A percentile compares a stretch with the other conserved stretches of the same genome.
Evolutionary conservation across 37 sponge, comb jelly and placozoan species (phyloP).

Genomic region (Cliona cf. orientalis): DNA sequence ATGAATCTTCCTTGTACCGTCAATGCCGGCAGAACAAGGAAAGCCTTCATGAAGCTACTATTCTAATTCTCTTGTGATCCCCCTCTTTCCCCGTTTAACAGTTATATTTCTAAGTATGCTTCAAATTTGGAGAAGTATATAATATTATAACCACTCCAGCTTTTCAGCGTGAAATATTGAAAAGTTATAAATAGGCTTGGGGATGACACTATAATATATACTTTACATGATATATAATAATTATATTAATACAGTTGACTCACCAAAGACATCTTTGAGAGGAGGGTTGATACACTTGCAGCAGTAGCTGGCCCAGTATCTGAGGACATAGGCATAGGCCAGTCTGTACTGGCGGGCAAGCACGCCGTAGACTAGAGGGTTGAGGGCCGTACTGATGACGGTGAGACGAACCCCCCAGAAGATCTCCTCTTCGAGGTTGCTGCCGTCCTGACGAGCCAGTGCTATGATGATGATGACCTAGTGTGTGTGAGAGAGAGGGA

Average conservation of each 20-base stretch:
- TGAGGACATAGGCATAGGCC: conserved; percentile 58
- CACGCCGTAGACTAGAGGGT: conserved; percentile 78
- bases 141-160: too few relatives aligned
- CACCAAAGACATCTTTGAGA: conserved; percentile 53
- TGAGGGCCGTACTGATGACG: conserved; percentile 64
- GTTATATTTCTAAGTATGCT: too few relatives aligned
- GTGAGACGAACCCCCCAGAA: conserved; percentile 82
- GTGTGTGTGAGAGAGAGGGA: not conserved
- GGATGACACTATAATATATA: not conserved
- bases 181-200: too few relatives aligned
- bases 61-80: too few relatives aligned
- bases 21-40: too few relatives aligned
- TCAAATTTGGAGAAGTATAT: too few relatives aligned
- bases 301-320: conserved; percentile 25
- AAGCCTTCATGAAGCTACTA: too few relatives aligned
- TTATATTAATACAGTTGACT: not conserved
- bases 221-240: not conserved
- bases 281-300: conserved; percentile 57
- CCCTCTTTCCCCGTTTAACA: too few relatives aligned
- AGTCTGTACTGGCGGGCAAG: conserved; percentile 79
- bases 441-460: not conserved
- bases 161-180: too few relatives aligned
- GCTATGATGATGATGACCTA: conserved; percentile 25
- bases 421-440: not conserved
- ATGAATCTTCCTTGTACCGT: too few relatives aligned